A percentile compares a stretch with the other conserved stretches of the same genome.
Evolutionary conservation across 2,113 vertebrate genomes (phyloP).

Genomic region (pig (Sus scrofa)): T2T-Sscrofa CM000816.6:1797501-1798000

Average conservation of each 20-base stretch:
- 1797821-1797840: accelerated
- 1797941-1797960: no score
- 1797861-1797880: accelerated
- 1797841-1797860: accelerated
- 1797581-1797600: no score
- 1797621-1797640: no score
- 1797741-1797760: accelerated
- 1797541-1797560: no score
- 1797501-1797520: no score
- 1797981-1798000: accelerated
- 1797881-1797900: accelerated
- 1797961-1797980: accelerated
- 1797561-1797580: no score
- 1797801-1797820: accelerated
- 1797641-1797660: no score
- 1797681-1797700: accelerated
- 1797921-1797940: neutral
- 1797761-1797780: accelerated
- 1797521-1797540: no score
- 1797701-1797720: accelerated
- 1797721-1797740: accelerated
- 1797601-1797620: no score
- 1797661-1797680: accelerated
- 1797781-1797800: accelerated
- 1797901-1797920: accelerated